A percentile compares a stretch with the other conserved stretches of the same genome.
phyloP scores from a whole-genome alignment of 1,140 invertebrate species.

The Capitella teleta region DNA sequence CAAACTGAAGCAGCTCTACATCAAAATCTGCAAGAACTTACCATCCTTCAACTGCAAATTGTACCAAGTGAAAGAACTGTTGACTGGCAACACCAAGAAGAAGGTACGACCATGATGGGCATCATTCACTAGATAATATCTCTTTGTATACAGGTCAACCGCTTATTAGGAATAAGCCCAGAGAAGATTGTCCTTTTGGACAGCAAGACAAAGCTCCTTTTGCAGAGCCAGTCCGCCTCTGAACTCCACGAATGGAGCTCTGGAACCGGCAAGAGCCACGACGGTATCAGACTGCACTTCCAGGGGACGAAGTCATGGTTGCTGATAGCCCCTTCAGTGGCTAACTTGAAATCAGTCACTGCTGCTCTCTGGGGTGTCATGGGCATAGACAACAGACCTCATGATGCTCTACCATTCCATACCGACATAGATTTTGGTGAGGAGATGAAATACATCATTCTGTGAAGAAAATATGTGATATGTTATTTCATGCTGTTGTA shows the following conservation, averaged over 20 bases:
- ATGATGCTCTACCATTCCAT: constrained; percentile 27
- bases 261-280: constrained; percentile 53
- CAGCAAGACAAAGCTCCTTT: constrained; percentile 51
- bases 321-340: constrained; percentile 39
- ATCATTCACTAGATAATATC: too few relatives aligned
- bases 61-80: constrained; percentile 57
- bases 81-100: constrained; percentile 53
- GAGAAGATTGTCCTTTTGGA: constrained; percentile 55
- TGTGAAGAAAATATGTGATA: too few relatives aligned
- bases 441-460: neutral
- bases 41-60: constrained; percentile 56
- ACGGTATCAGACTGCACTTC: constrained; percentile 56
- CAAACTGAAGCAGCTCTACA: constrained; percentile 57
- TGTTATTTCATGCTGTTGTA: constrained; percentile 10
- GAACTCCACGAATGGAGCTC: constrained; percentile 58
- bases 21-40: constrained; percentile 54
- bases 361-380: constrained; percentile 48
- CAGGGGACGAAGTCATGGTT: constrained; percentile 47
- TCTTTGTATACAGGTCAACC: constrained; percentile 46
- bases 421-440: constrained; percentile 35
- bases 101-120: constrained; percentile 41
- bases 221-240: constrained; percentile 39
- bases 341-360: constrained; percentile 45
- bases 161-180: constrained; percentile 52
- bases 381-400: constrained; percentile 38